A percentile compares a stretch with the other conserved stretches of the same genome.
Conservation (phyloP, 2,888 invertebrate genomes). For the Auanema sp. region DNA sequence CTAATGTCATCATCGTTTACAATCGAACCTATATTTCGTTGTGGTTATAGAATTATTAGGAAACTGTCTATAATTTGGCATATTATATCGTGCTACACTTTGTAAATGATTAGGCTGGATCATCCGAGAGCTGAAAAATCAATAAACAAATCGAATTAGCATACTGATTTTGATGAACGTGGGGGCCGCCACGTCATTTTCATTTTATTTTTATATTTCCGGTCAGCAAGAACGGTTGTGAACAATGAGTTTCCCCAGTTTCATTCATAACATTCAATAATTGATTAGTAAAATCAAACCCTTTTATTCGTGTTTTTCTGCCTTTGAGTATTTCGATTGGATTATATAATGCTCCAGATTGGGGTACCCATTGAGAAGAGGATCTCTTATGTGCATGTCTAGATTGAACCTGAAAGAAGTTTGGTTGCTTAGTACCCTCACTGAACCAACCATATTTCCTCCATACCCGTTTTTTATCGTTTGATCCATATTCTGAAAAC, state of each 20-base stretch:
- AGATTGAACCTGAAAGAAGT: too few species aligned
- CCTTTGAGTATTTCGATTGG: slow-evolving; percentile 35
- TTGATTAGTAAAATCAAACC: slow-evolving; percentile 23
- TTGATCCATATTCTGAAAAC: too few species aligned
- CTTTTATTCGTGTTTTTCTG: slow-evolving; percentile 24
- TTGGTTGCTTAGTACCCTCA: too few species aligned
- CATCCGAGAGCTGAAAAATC: slow-evolving; percentile 36
- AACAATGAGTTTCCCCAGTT: not conserved
- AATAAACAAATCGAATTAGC: not conserved
- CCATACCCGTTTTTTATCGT: too few species aligned
- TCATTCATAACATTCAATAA: not conserved
- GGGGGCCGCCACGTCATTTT: not conserved
- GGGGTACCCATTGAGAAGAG: slow-evolving; percentile 40
- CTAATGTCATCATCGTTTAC: not conserved
- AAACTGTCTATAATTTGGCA: slow-evolving; percentile 66
- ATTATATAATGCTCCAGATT: slow-evolving; percentile 33
- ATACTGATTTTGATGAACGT: slow-evolving; percentile 3
- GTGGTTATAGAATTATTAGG: slow-evolving; percentile 84
- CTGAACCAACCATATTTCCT: too few species aligned
- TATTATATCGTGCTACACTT: slow-evolving; percentile 44
- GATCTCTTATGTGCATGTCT: slow-evolving; percentile 12
- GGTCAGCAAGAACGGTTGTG: not conserved
- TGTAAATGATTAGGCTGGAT: slow-evolving; percentile 36
- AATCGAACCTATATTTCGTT: slow-evolving; percentile 80
- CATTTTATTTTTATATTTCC: not conserved